A percentile compares a stretch with the other conserved stretches of the same genome.
Conservation (phyloP, 2,113 vertebrate species). For the Odobenus rosmarus region DNA sequence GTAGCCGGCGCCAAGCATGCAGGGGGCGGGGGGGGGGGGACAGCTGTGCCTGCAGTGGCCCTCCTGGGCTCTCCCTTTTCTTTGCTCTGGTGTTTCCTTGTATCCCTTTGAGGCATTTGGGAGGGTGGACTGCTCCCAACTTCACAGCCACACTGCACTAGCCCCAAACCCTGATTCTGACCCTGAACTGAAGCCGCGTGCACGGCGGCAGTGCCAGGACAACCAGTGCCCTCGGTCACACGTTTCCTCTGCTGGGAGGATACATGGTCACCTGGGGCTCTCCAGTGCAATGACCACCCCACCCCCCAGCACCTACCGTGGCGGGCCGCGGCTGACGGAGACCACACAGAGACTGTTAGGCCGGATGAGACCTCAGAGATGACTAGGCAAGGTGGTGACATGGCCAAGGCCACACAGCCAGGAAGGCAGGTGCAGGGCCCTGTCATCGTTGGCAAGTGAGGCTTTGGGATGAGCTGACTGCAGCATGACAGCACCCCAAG, state of each 20-base stretch:
- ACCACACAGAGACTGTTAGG: neutral
- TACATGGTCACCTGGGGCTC: neutral
- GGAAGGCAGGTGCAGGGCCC: neutral
- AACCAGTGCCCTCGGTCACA: neutral
- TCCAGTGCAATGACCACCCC: neutral
- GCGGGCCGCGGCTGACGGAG: neutral
- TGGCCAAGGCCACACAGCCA: accelerated
- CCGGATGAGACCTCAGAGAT: neutral
- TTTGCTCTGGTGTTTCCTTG: neutral
- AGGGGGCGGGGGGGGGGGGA: no score
- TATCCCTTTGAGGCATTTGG: neutral
- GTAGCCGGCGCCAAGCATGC: neutral
- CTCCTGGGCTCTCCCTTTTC: neutral
- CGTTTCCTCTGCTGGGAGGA: neutral
- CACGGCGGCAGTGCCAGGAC: neutral
- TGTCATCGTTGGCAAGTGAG: neutral
- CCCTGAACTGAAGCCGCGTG: neutral
- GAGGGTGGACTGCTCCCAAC: neutral
- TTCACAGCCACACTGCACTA: neutral
- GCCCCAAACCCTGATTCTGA: neutral
- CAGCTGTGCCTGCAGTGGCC: neutral
- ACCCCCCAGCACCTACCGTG: accelerated
- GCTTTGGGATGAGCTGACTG: neutral
- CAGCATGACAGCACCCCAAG: neutral
- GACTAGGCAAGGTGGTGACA: neutral